A percentile compares a stretch with the other conserved stretches of the same genome.
Conservation (phyloP, 2,888 invertebrate genomes). For the Acrobasis repandana region DNA sequence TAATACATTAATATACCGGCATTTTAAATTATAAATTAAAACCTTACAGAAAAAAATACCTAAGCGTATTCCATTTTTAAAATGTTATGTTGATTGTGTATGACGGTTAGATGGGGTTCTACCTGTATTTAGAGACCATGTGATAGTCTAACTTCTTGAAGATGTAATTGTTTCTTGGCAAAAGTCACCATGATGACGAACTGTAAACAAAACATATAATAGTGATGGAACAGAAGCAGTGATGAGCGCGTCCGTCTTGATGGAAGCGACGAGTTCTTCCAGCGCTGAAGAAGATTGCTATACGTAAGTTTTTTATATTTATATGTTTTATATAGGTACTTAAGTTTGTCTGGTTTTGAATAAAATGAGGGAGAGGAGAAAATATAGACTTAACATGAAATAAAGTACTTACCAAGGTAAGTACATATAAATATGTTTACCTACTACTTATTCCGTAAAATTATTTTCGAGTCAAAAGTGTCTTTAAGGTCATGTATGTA, state of each 20-base stretch:
- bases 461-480: too few relatives aligned
- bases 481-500: too few relatives aligned
- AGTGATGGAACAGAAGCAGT: slow-evolving; percentile 35
- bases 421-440: too few relatives aligned
- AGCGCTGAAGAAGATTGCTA: slow-evolving; percentile 62
- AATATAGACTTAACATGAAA: too few relatives aligned
- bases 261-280: slow-evolving; percentile 64
- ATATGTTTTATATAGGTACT: not conserved
- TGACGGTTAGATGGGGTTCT: not conserved
- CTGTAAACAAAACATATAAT: slow-evolving; percentile 24
- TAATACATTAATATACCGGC: not conserved
- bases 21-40: not conserved
- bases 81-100: too few relatives aligned
- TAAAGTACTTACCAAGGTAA: too few relatives aligned
- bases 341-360: too few relatives aligned
- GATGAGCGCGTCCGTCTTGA: slow-evolving; percentile 59
- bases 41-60: too few relatives aligned
- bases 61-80: too few relatives aligned
- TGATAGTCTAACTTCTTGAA: not conserved
- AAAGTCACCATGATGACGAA: not conserved
- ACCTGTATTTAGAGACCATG: not conserved
- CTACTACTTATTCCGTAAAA: too few relatives aligned
- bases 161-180: not conserved
- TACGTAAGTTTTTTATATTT: slow-evolving; percentile 53
- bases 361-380: too few relatives aligned